Base-by-base conservation (phyloP, 2,113 vertebrate genomes). In the Blennius ocellaris region DNA sequence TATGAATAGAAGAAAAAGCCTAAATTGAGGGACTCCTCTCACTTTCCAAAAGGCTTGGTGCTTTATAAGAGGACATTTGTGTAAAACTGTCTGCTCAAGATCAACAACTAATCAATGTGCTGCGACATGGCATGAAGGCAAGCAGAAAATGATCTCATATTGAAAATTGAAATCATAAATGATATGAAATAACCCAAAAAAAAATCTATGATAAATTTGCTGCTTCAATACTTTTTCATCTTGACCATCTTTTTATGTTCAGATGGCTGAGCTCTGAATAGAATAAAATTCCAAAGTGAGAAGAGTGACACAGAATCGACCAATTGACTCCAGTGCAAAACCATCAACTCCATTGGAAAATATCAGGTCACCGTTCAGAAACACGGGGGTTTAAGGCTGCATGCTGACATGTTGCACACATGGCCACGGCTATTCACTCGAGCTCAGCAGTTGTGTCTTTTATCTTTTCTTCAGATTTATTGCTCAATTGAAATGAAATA, bases 401-500 rank as follows among this genome's bases (percentile, higher is more conserved):
- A 56, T 9, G 16, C 5, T 63, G 14, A 62, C 5, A 50, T 37
- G 12, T 12, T 30, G 21, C 21, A 30, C 21, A 30, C 2, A 30
- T 30, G 21, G 21, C 21, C 21, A 30, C 59, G 54, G 69, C 17
- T 38, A 44, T 63, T 39, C 7, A 65, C 5, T 41, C 6, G 2
- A 30, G 21, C 21, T 30, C 21, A 4, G 11, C 39, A 41, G 6
- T 41, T 54, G 37, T 49, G 38, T 9, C 49, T 12, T 12, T 41
- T 58, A 6, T 58, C 8, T 11, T 53, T 64, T 51, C 0, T 64
- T 17, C 21, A 14, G 45, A 17, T 1, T 38, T 39, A 41, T 10
- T 62, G 44, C 49, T 38, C 15, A 72, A 30, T 30, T 30, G 21
- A 78, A 17, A 78, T 73, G 16, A 50, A 69, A 11, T 51, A 48